Evolutionary conservation across 2,113 vertebrate genomes (phyloP).

Genomic region (Macrotis lagotis): DNA sequence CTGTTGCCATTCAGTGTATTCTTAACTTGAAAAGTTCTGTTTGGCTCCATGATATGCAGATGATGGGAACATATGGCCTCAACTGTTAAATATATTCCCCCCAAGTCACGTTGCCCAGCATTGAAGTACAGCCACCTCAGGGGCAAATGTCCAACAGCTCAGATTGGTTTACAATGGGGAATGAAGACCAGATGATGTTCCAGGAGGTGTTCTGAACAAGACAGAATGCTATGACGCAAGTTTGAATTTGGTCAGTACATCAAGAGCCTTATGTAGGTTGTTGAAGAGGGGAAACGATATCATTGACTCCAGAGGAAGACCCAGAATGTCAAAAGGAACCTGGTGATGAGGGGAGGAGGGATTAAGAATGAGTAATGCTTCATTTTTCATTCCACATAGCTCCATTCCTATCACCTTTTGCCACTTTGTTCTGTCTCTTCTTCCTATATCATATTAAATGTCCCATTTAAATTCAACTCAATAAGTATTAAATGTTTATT

Average conservation of each 20-base stretch:
- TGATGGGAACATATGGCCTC: slow-evolving; percentile 63
- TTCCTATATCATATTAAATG: neutral
- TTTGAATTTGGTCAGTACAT: slow-evolving; percentile 57
- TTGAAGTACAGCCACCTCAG: slow-evolving; percentile 63
- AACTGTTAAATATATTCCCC: slow-evolving; percentile 66
- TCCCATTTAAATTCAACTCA: neutral
- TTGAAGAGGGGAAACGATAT: slow-evolving; percentile 4
- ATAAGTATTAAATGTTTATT: neutral
- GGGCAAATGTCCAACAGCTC: slow-evolving; percentile 57
- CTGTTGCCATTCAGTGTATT: slow-evolving; percentile 53
- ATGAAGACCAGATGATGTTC: slow-evolving; percentile 66
- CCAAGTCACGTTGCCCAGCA: slow-evolving; percentile 51
- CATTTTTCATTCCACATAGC: neutral
- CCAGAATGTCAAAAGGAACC: neutral
- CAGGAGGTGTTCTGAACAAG: slow-evolving; percentile 50
- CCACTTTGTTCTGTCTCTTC: neutral
- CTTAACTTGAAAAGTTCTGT: slow-evolving; percentile 21
- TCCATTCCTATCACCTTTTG: neutral
- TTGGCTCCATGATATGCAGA: slow-evolving; percentile 31
- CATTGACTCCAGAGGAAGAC: neutral
- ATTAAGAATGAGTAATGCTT: neutral
- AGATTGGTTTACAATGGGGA: slow-evolving; percentile 58
- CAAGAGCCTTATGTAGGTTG: slow-evolving; percentile 38
- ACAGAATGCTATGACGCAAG: slow-evolving; percentile 45
- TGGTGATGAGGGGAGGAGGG: neutral